Evolutionary conservation across 2,113 vertebrate species (phyloP), one percentile per base, ranked within the genome.

Genomic region (rat (Rattus norvegicus)): DNA sequence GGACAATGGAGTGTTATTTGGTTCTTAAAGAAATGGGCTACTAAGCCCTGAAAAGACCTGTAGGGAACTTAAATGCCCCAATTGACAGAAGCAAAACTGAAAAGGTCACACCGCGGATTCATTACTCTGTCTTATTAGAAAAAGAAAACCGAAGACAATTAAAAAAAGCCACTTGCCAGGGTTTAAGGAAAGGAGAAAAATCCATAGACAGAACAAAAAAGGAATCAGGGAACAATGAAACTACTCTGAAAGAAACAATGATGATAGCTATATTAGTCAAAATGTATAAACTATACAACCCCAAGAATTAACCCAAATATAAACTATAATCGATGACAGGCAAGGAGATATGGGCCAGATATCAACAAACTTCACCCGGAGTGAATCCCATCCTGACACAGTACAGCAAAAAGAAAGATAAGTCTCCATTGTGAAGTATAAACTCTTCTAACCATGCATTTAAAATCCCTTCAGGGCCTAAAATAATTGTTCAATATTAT

Each of bases 361-460:
- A 33, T n/a, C 28, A 69, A 77, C 54, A 69, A 91, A 61, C n/a
- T 69, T 24, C 39, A 54, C 33, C n/a, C 11, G 0, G 52, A 52
- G 47, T 85, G n/a, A 91, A 86, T 22, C 13, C 22, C 22, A 72
- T 76, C 52, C 56, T 61, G 91, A 86, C 2, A 92, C 33, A 88
- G 33, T 11, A 7, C 13, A 63, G 10, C 83, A 30, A 93, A 97
- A 89, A 79, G 56, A 84, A 88, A 61, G 75, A 59, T 1, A 49
- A 70, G 61, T 89, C 93, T 75, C 59, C n/a, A 89, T 54, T 47
- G 24, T 22, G 16, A 88, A 59, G 49, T 54, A 47, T 69, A 81
- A 96, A 94, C 22, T 24, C 54, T 81, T 56, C 20, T 19, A 93
- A 20, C 80, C n/a, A 89, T 72, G 43, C 39, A 22, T 91, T 91